Conservation (phyloP, 2,113 vertebrate species). For the Oreochromis aureus region DNA sequence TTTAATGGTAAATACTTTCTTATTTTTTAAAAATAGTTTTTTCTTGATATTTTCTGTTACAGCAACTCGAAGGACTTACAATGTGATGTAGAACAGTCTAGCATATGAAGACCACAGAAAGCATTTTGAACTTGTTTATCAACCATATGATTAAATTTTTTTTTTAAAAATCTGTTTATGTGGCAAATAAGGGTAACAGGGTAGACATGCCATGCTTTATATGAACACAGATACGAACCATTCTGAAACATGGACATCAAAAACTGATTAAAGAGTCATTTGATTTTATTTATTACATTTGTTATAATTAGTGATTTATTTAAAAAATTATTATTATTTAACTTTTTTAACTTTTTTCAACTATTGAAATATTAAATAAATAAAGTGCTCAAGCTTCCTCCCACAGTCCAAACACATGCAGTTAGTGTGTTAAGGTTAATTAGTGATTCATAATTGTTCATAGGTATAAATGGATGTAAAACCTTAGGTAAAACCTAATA, state of each 20-base stretch:
- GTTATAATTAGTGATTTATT: neutral
- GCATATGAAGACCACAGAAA: too few relatives aligned
- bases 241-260: neutral
- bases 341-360: neutral
- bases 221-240: neutral
- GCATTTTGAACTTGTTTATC: too few relatives aligned
- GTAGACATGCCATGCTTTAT: too few relatives aligned
- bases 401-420: neutral
- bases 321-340: neutral
- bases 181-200: too few relatives aligned
- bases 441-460: accelerated
- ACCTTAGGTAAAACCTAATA: neutral
- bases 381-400: neutral
- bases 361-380: neutral
- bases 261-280: neutral
- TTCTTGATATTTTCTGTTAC: neutral
- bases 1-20: neutral
- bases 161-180: too few relatives aligned
- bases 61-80: too few relatives aligned
- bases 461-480: neutral
- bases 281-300: neutral
- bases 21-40: neutral
- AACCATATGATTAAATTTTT: too few relatives aligned
- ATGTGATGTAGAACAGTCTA: too few relatives aligned
- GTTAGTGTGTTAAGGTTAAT: neutral